phyloP scores from a whole-genome alignment of 2,797 vertebrate genomes.

The Tinamus major region DNA sequence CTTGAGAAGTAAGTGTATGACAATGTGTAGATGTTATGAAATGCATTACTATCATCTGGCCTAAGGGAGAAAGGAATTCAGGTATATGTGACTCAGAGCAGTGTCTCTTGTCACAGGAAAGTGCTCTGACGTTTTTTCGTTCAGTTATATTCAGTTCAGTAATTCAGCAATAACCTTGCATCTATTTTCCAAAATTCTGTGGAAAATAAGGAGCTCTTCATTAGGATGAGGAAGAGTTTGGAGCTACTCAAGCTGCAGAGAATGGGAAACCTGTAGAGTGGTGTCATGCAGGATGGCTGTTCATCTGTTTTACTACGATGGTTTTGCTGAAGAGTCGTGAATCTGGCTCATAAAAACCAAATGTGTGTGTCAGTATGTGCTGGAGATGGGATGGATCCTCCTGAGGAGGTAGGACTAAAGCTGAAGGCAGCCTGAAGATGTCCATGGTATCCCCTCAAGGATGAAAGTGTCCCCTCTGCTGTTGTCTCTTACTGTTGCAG shows the following conservation, averaged over 20 bases:
- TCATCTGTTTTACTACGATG: not conserved
- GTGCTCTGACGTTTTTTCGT: not conserved
- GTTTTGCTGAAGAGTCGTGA: not conserved
- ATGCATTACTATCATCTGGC: not conserved
- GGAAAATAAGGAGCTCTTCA: not conserved
- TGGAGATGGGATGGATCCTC: not conserved
- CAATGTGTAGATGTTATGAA: not conserved
- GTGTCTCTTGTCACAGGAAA: not conserved
- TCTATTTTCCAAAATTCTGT: not conserved
- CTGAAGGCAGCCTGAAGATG: not conserved
- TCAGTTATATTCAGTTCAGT: not conserved
- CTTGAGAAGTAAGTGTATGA: not conserved
- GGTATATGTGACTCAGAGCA: not conserved
- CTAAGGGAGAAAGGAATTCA: not conserved
- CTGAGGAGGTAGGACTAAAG: not conserved
- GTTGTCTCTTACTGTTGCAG: not conserved
- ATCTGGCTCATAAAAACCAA: not conserved
- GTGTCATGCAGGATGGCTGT: not conserved
- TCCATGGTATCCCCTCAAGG: not conserved
- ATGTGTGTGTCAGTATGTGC: accelerated
- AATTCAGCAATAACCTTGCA: not conserved
- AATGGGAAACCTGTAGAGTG: not conserved
- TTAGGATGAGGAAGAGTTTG: not conserved
- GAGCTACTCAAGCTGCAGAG: not conserved
- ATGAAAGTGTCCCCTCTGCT: not conserved